These are phyloP conservation scores for Ceyx margarethae DNA, from an alignment of 2,113 vertebrate species.

Conservation along the genomic window DNA sequence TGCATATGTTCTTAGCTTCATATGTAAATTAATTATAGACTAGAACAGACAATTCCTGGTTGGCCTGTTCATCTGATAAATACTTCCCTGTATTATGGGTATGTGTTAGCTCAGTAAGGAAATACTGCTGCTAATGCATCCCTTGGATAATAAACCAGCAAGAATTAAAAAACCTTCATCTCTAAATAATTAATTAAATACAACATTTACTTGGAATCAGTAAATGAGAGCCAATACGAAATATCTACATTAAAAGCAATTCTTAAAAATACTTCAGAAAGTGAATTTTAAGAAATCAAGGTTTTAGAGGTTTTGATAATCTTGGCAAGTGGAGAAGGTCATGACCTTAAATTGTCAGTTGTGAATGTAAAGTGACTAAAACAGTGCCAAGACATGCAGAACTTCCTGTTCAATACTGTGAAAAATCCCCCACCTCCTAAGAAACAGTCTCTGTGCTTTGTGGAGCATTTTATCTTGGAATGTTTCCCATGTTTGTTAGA, in stretches of 20 bases:
- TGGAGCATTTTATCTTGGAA: neutral
- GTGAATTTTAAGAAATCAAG: neutral
- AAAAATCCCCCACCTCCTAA: neutral
- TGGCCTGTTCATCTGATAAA: neutral
- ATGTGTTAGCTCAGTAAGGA: neutral
- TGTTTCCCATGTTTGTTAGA: slow-evolving; percentile 3
- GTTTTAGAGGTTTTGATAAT: neutral
- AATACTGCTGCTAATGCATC: neutral
- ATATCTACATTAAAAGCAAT: neutral
- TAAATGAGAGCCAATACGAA: neutral
- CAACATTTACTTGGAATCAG: neutral
- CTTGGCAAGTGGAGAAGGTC: neutral
- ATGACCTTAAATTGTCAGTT: neutral
- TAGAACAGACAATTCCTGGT: neutral
- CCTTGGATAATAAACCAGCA: neutral
- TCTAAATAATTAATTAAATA: neutral
- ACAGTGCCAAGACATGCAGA: neutral
- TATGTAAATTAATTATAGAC: neutral
- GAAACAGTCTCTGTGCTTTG: neutral
- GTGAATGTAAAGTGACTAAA: neutral
- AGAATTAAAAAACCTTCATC: neutral
- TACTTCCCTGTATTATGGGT: neutral
- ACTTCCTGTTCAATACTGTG: neutral
- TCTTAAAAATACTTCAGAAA: neutral
- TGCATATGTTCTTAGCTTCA: neutral